Percentiles rank a stretch among this genome's conserved stretches.
These are phyloP conservation scores for Muscicapa adusta DNA, from an alignment of 2,113 vertebrate species.

Conservation along the genomic window DNA sequence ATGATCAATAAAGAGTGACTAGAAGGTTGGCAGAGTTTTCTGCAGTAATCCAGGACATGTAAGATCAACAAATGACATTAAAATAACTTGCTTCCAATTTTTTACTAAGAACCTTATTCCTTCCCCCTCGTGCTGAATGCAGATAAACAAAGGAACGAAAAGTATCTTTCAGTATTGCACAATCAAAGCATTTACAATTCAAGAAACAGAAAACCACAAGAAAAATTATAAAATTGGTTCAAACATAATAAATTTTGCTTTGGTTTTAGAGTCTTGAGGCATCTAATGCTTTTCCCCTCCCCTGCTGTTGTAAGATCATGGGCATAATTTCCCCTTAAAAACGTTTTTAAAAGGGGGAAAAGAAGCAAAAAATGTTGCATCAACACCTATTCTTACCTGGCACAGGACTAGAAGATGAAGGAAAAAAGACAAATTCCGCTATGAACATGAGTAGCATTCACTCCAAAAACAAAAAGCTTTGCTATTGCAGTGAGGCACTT, in stretches of 20 bases:
- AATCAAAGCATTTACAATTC: neutral
- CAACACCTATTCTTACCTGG: neutral
- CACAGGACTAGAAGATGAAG: neutral
- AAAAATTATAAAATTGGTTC: neutral
- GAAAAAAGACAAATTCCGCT: neutral
- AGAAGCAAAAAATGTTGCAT: neutral
- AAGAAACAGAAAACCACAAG: neutral
- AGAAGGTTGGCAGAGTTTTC: neutral
- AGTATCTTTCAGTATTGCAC: neutral
- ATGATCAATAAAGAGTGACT: neutral
- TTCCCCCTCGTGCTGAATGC: neutral
- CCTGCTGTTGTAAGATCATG: neutral
- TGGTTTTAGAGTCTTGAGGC: neutral
- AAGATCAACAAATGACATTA: neutral
- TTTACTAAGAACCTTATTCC: neutral
- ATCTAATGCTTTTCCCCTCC: fast-evolving
- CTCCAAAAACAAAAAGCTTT: neutral
- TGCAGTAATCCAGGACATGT: neutral
- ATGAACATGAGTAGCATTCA: neutral
- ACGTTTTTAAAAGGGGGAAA: fast-evolving
- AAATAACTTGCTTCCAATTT: neutral
- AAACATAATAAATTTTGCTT: neutral
- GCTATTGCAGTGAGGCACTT: neutral
- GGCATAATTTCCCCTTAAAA: neutral
- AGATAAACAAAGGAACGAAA: neutral